Conservation (phyloP, 2,888 invertebrate genomes). For the Ditylenchus weischeri region DNA sequence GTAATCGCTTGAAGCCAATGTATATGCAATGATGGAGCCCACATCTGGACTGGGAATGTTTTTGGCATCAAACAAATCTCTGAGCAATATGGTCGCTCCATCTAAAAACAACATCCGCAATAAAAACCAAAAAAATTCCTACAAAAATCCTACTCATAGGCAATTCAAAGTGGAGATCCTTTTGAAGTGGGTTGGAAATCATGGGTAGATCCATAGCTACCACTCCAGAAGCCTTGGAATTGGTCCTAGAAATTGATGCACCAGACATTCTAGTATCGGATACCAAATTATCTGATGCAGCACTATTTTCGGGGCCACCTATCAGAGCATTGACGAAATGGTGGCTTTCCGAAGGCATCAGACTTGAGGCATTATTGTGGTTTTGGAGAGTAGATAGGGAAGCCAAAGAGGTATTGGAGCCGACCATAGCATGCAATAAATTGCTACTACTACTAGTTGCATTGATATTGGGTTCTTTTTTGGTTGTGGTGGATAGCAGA, state of each 20-base stretch:
- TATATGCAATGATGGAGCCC: constrained; percentile 73
- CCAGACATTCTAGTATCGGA: not conserved
- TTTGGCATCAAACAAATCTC: constrained; percentile 43
- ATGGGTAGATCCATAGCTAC: constrained; percentile 11
- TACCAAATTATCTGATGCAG: not conserved
- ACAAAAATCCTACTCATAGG: constrained; percentile 21
- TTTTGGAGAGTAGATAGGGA: not conserved
- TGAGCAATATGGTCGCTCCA: constrained; percentile 43
- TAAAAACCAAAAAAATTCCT: constrained; percentile 9
- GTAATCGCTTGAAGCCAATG: constrained; percentile 73
- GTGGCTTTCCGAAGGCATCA: not conserved
- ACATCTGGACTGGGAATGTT: constrained; percentile 52
- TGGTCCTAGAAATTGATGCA: not conserved
- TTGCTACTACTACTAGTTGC: not conserved
- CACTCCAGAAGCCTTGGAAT: not conserved
- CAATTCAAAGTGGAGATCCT: constrained; percentile 36
- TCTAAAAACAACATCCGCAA: constrained; percentile 14
- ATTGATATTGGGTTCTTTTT: not conserved
- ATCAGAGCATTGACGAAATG: not conserved
- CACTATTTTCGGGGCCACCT: not conserved
- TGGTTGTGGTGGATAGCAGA: not conserved
- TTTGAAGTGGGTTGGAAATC: constrained; percentile 41
- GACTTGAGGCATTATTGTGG: too few relatives aligned
- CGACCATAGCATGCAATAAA: not conserved
- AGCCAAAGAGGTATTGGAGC: not conserved